phyloP scores from a whole-genome alignment of 2,797 vertebrate genomes.

The Centropyge bicolor region DNA sequence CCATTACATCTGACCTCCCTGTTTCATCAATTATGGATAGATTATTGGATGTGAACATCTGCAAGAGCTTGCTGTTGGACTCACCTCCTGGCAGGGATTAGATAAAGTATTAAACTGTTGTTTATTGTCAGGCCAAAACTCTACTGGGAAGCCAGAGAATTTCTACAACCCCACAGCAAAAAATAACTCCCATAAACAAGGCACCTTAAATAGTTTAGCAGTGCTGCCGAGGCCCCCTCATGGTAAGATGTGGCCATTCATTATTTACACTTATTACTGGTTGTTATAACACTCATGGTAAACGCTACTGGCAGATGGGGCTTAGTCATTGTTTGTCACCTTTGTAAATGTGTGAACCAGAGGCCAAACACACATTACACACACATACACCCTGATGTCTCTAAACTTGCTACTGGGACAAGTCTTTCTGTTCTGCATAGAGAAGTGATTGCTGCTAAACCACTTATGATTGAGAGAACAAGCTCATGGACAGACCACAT shows the following conservation, averaged over 20 bases:
- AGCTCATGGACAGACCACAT: constrained; percentile 13
- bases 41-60: constrained; percentile 99
- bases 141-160: constrained; percentile 92
- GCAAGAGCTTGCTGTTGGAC: constrained; percentile 95
- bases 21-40: constrained; percentile 99
- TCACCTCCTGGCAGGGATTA: constrained; percentile 98
- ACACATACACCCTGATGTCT: constrained; percentile 32
- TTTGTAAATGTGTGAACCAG: constrained; percentile 83
- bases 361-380: constrained; percentile 37
- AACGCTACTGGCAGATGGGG: constrained; percentile 91
- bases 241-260: constrained; percentile 90
- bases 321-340: constrained; percentile 89
- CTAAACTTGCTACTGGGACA: constrained; percentile 64
- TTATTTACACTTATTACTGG: constrained; percentile 95
- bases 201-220: constrained; percentile 91
- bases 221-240: constrained; percentile 81
- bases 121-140: constrained; percentile 99
- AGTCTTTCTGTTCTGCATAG: constrained; percentile 40
- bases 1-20: constrained; percentile 99
- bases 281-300: constrained; percentile 93
- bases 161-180: constrained; percentile 88
- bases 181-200: constrained; percentile 89
- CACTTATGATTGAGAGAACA: constrained; percentile 59
- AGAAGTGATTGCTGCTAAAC: constrained; percentile 56
- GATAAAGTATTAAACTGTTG: constrained; percentile 99